These are phyloP conservation scores for Micromesistius poutassou DNA, from an alignment of 2,797 vertebrate species.

Conservation along the genomic window DNA sequence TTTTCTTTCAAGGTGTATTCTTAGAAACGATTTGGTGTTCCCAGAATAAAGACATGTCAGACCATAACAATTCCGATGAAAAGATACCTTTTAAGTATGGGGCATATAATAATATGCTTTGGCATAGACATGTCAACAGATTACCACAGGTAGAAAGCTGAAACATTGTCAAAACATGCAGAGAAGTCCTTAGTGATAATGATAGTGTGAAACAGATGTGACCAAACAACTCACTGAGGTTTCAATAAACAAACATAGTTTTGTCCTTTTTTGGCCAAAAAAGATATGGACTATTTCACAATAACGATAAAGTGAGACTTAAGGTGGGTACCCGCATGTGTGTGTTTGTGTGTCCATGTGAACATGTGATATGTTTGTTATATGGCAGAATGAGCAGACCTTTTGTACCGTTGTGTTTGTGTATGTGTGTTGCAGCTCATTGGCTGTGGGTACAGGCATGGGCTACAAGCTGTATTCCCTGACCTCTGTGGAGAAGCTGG, in stretches of 20 bases:
- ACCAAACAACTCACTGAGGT: not conserved
- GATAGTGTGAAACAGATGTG: not conserved
- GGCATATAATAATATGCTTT: not conserved
- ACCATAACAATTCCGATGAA: not conserved
- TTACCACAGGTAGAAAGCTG: not conserved
- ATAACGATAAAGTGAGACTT: not conserved
- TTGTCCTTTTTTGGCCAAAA: not conserved
- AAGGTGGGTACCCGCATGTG: not conserved
- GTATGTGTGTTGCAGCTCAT: constrained; percentile 72
- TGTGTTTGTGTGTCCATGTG: not conserved
- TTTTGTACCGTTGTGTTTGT: constrained; percentile 1
- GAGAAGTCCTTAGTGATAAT: not conserved
- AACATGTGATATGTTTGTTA: not conserved
- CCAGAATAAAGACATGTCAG: not conserved
- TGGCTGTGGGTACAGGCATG: constrained; percentile 84
- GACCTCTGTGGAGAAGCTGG: constrained; percentile 88
- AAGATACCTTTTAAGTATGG: not conserved
- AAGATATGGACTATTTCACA: not conserved
- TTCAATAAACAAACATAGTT: not conserved
- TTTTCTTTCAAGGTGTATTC: not conserved
- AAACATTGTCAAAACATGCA: not conserved
- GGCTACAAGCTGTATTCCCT: constrained; percentile 90
- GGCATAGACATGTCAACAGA: not conserved
- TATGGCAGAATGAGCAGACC: not conserved
- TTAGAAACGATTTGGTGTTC: not conserved